These are phyloP conservation scores for Pissodes strobi DNA, from an alignment of 1,140 invertebrate genomes.

Conservation along the genomic window DNA sequence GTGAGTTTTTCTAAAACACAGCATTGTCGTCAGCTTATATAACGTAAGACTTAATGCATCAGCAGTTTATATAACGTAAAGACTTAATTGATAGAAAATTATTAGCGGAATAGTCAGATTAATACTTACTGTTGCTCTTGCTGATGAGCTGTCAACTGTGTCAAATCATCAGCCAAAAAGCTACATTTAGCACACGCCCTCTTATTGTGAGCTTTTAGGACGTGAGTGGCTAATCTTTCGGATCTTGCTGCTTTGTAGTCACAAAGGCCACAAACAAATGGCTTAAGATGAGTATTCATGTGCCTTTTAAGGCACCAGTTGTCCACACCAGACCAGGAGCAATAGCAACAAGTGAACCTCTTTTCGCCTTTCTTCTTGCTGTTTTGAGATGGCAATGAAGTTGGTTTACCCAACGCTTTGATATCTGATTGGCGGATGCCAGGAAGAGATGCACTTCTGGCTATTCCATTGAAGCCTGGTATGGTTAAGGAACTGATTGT, in stretches of 20 bases:
- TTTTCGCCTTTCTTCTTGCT: constrained; percentile 56
- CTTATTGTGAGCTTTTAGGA: constrained; percentile 89
- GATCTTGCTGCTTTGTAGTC: constrained; percentile 89
- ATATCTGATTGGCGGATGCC: constrained; percentile 38
- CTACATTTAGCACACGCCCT: constrained; percentile 84
- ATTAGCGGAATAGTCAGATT: too few relatives aligned
- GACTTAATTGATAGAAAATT: too few relatives aligned
- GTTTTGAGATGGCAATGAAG: constrained; percentile 36
- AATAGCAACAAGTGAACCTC: constrained; percentile 80
- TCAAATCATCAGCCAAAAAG: constrained; percentile 80
- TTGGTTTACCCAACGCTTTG: constrained; percentile 43
- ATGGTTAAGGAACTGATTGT: constrained; percentile 50
- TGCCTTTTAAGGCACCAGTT: constrained; percentile 92
- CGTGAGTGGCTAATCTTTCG: constrained; percentile 84
- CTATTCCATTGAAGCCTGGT: constrained; percentile 49
- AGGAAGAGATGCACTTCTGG: constrained; percentile 38
- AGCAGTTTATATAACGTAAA: too few relatives aligned
- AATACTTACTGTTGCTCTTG: constrained; percentile 70
- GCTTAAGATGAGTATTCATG: constrained; percentile 89
- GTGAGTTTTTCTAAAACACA: too few relatives aligned
- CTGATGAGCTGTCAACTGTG: constrained; percentile 76
- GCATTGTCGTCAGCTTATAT: too few relatives aligned
- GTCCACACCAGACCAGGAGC: constrained; percentile 89
- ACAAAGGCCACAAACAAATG: constrained; percentile 84
- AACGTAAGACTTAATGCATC: too few relatives aligned